Conservation (phyloP, 2,888 invertebrate species). For the Callinectes sapidus region DNA sequence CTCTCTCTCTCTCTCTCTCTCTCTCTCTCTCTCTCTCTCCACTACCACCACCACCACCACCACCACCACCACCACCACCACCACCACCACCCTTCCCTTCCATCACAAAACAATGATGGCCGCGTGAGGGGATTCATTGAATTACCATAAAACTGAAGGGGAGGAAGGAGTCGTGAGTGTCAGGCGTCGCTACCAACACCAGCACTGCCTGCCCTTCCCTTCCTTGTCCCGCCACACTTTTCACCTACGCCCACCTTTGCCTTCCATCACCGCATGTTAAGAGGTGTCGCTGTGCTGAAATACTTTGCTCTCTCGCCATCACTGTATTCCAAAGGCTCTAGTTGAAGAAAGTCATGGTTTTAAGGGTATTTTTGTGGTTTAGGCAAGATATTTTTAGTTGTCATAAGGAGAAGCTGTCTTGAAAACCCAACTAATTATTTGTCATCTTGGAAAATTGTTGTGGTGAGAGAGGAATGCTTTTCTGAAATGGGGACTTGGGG, state of each 20-base stretch:
- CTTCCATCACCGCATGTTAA: not conserved
- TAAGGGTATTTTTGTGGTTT: no score
- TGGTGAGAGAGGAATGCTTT: no score
- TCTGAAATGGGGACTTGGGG: no score
- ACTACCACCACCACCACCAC: no score
- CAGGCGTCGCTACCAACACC: constrained; percentile 5
- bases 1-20: constrained; percentile 1
- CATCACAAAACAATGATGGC: constrained; percentile 42
- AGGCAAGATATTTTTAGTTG: no score
- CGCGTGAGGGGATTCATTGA: constrained; percentile 47
- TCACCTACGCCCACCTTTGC: not conserved
- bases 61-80: not conserved
- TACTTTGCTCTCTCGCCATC: no score
- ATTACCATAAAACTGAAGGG: constrained; percentile 60
- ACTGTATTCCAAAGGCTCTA: no score
- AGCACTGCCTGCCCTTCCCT: not conserved
- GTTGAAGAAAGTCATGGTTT: no score
- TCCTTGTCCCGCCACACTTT: not conserved
- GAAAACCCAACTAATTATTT: no score
- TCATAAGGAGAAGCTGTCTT: no score
- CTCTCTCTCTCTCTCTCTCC: not conserved
- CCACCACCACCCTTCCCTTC: not conserved
- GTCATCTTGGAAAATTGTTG: no score
- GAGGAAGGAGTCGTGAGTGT: not conserved
- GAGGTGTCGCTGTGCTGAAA: not conserved